Percentiles rank a stretch among this genome's conserved stretches.
These are phyloP conservation scores for Holocentrus rufus DNA, from an alignment of 2,797 vertebrate species.

Conservation along the genomic window DNA sequence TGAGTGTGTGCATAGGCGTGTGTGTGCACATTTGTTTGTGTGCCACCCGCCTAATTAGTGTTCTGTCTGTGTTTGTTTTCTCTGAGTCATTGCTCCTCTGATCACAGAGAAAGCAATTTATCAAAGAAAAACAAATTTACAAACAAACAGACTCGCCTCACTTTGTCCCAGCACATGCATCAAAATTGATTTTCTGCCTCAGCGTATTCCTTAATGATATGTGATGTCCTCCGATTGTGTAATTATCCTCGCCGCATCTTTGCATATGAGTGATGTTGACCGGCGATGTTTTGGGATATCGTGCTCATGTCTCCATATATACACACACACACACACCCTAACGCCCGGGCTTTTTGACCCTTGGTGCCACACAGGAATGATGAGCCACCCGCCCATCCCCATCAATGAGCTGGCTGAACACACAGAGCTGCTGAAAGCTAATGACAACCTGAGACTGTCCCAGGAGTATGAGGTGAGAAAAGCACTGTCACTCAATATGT, in stretches of 20 bases:
- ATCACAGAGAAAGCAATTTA: slow-evolving; percentile 77
- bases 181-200: slow-evolving; percentile 78
- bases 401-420: slow-evolving; percentile 95
- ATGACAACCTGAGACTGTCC: slow-evolving; percentile 98
- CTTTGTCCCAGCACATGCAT: slow-evolving; percentile 71
- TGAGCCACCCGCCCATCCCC: slow-evolving; percentile 96
- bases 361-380: slow-evolving; percentile 87
- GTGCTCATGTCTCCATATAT: background rate
- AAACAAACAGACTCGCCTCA: slow-evolving; percentile 70
- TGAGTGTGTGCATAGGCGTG: background rate
- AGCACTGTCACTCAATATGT: slow-evolving; percentile 26
- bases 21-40: slow-evolving; percentile 7
- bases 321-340: slow-evolving; percentile 36
- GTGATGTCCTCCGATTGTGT: slow-evolving; percentile 59
- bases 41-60: slow-evolving; percentile 71
- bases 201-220: slow-evolving; percentile 64
- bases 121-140: slow-evolving; percentile 76
- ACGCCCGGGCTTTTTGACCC: slow-evolving; percentile 25
- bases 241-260: slow-evolving; percentile 61
- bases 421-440: slow-evolving; percentile 96
- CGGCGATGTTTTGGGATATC: slow-evolving; percentile 41
- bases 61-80: slow-evolving; percentile 75
- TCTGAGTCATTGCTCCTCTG: slow-evolving; percentile 70
- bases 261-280: slow-evolving; percentile 54
- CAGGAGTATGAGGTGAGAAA: slow-evolving; percentile 96